These are phyloP conservation scores for Stegophylla sp. DNA, from an alignment of 2,888 invertebrate genomes.

Conservation along the genomic window DNA sequence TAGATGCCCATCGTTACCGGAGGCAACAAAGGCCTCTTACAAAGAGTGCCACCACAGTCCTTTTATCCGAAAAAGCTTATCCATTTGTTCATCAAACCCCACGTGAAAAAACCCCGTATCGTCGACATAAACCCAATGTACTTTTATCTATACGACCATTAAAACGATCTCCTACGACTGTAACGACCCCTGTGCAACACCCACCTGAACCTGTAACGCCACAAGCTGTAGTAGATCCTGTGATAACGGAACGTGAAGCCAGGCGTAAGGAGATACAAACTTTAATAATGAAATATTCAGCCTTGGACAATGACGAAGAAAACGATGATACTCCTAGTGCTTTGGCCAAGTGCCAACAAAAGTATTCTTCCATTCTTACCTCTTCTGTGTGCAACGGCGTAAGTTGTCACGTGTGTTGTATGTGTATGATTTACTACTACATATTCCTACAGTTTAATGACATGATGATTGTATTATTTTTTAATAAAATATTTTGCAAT, in stretches of 20 bases:
- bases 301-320: constrained; percentile 70
- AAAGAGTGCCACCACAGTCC: constrained; percentile 77
- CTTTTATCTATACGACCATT: constrained; percentile 51
- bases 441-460: neutral
- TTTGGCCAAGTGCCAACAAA: constrained; percentile 62
- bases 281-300: constrained; percentile 82
- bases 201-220: constrained; percentile 16
- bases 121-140: constrained; percentile 55
- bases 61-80: constrained; percentile 75
- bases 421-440: constrained; percentile 3
- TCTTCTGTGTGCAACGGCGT: constrained; percentile 53
- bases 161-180: constrained; percentile 49
- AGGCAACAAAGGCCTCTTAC: constrained; percentile 65
- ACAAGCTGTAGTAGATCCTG: constrained; percentile 41
- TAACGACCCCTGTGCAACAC: constrained; percentile 1
- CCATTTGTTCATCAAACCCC: constrained; percentile 66
- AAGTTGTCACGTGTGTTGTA: constrained; percentile 45
- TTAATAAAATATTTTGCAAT: no score
- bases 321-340: constrained; percentile 62
- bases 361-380: constrained; percentile 62
- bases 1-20: constrained; percentile 52
- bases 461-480: no score
- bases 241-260: constrained; percentile 76
- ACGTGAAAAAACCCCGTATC: constrained; percentile 57
- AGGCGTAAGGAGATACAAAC: constrained; percentile 83